Conservation (phyloP, 2,113 vertebrate genomes). For the Mesitornis unicolor region DNA sequence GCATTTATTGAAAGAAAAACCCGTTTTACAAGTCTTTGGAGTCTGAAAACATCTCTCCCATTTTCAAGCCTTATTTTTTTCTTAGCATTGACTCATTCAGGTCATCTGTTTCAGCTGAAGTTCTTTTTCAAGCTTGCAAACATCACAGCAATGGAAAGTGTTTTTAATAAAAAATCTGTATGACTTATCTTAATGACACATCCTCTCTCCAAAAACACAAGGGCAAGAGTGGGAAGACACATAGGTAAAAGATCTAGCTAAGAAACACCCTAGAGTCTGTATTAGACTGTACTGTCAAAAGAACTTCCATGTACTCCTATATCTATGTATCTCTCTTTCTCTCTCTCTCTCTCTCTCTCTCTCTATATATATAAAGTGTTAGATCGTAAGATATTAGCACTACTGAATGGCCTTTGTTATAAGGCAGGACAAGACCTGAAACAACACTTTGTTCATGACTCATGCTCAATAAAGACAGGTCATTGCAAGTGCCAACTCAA, state of each 20-base stretch:
- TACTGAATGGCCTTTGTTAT: background rate
- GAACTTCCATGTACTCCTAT: background rate
- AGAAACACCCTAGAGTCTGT: background rate
- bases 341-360: too few relatives aligned
- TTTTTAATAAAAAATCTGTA: slow-evolving; percentile 46
- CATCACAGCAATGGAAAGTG: slow-evolving; percentile 16
- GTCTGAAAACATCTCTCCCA: background rate
- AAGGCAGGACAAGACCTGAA: background rate
- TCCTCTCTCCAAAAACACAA: slow-evolving; percentile 5
- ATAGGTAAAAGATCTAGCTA: background rate
- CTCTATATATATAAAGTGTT: background rate
- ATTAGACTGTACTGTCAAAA: slow-evolving; percentile 11
- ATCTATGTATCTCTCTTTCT: too few relatives aligned
- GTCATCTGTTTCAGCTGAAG: slow-evolving; percentile 44
- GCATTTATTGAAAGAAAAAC: background rate
- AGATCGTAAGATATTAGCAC: background rate
- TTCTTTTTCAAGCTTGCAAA: slow-evolving; percentile 54
- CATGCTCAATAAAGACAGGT: background rate
- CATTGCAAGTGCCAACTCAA: background rate
- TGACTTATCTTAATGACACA: slow-evolving; percentile 31
- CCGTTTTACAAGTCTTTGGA: background rate
- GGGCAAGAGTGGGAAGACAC: background rate
- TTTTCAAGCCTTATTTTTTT: background rate
- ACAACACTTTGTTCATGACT: background rate
- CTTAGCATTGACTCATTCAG: background rate